These are phyloP conservation scores for Euleptes europaea DNA, from an alignment of 2,113 vertebrate species.

Conservation along the genomic window DNA sequence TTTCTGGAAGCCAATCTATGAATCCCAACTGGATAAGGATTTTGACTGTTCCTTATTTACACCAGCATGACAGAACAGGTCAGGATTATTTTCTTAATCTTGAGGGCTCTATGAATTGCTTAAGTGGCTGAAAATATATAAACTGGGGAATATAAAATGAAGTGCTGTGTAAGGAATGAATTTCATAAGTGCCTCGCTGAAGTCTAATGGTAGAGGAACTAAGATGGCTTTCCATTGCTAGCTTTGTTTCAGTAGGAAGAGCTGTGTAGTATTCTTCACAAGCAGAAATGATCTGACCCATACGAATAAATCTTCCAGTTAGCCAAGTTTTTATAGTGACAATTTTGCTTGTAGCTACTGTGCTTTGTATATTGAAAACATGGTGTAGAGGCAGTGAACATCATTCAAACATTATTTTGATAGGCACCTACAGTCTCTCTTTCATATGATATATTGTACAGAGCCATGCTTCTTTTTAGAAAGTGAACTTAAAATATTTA, in stretches of 20 bases:
- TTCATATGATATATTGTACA: background rate
- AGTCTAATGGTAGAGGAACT: background rate
- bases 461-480: background rate
- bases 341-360: no score
- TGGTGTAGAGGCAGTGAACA: background rate
- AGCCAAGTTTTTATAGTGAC: background rate
- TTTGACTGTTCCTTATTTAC: background rate
- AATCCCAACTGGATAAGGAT: no score
- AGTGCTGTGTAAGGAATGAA: background rate
- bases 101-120: background rate
- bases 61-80: background rate
- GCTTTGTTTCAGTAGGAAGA: background rate
- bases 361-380: background rate
- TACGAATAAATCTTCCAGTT: background rate
- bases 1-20: background rate
- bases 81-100: background rate
- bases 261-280: background rate
- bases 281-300: background rate
- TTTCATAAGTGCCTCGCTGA: background rate
- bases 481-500: no score
- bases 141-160: background rate
- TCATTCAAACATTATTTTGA: background rate
- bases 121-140: background rate
- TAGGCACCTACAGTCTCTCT: background rate
- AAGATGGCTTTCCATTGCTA: background rate